A percentile compares a stretch with the other conserved stretches of the same genome.
Evolutionary conservation across 2,888 invertebrate species (phyloP).

Genomic region (Microdon myrmicae): DNA sequence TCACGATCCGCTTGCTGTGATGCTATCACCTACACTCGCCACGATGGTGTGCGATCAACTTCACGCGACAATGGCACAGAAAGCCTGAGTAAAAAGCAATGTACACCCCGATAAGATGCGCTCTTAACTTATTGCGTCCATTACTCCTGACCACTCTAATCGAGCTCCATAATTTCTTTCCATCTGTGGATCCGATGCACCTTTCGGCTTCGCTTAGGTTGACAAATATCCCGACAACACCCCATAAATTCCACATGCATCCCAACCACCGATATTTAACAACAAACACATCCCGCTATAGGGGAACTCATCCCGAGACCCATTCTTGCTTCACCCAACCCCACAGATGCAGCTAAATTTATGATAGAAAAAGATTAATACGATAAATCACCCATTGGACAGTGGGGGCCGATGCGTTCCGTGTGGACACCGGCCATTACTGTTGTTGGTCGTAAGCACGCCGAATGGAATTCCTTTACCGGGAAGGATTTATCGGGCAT

Average conservation of each 20-base stretch:
- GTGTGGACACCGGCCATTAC: too few relatives aligned
- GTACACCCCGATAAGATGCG: conserved; percentile 1
- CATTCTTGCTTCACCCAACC: conserved; percentile 1
- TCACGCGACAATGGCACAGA: too few relatives aligned
- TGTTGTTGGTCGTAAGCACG: too few relatives aligned
- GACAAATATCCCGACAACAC: conserved; percentile 13
- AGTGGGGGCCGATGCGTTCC: too few relatives aligned
- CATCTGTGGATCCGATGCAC: background rate
- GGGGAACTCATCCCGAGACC: background rate
- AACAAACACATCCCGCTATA: background rate
- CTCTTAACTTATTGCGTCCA: conserved; percentile 6
- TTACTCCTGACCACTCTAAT: conserved; percentile 5
- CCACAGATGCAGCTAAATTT: conserved; percentile 47
- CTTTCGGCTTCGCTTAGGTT: background rate
- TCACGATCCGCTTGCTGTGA: too few relatives aligned
- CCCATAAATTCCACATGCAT: conserved; percentile 24
- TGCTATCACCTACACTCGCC: too few relatives aligned
- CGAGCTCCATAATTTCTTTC: conserved; percentile 11
- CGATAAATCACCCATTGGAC: conserved; percentile 48
- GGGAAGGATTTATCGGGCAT: too few relatives aligned
- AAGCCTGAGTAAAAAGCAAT: too few relatives aligned
- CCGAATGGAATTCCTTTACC: too few relatives aligned
- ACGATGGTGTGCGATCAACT: too few relatives aligned
- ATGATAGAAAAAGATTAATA: conserved; percentile 51
- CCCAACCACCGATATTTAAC: conserved; percentile 22